Conservation (phyloP, 1,140 invertebrate genomes). For the Drosophila insularis region DNA sequence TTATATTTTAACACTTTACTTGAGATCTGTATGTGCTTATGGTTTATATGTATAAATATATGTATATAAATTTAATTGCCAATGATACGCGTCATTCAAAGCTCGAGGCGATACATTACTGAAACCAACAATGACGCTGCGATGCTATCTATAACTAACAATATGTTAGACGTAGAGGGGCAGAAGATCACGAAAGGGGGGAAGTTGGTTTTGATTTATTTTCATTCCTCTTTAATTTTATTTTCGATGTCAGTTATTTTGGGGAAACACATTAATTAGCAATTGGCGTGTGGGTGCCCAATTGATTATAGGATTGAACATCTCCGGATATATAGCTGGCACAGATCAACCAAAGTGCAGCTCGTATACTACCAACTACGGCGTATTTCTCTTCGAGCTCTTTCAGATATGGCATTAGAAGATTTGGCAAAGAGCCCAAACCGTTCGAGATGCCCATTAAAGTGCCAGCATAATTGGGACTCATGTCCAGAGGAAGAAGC, state of each 20-base stretch:
- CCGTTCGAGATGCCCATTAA: conserved; percentile 91
- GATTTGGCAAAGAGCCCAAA: conserved; percentile 33
- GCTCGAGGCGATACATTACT: conserved; percentile 70
- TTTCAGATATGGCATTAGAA: conserved; percentile 49
- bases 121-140: conserved; percentile 51
- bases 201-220: neutral
- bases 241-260: neutral
- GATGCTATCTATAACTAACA: conserved; percentile 33
- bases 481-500: conserved; percentile 90
- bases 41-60: conserved; percentile 30
- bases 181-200: neutral
- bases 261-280: neutral
- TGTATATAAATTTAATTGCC: conserved; percentile 77
- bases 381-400: conserved; percentile 46
- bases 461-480: conserved; percentile 90
- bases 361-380: conserved; percentile 44
- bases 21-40: conserved; percentile 6
- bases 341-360: conserved; percentile 53
- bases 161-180: neutral
- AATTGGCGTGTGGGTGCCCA: conserved; percentile 10
- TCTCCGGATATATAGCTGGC: conserved; percentile 59
- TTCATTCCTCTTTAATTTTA: neutral
- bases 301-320: conserved; percentile 57
- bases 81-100: conserved; percentile 78
- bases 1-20: neutral